phyloP scores from a whole-genome alignment of 2,888 invertebrate genomes.

The Lacanobia oleracea region DNA sequence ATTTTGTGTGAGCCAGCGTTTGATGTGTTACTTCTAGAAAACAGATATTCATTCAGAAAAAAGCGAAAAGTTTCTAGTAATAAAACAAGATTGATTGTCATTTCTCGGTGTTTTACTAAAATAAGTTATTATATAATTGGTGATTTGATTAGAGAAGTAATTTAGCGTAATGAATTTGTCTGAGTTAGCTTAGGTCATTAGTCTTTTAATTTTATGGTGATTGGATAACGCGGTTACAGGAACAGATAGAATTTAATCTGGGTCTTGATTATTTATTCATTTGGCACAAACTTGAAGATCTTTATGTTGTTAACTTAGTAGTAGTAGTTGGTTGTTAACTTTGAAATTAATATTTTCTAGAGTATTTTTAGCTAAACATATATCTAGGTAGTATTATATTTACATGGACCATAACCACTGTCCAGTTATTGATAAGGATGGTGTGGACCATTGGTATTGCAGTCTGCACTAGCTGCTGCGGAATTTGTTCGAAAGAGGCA shows the following conservation, averaged over 20 bases:
- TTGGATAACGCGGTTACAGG: slow-evolving; percentile 16
- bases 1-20: slow-evolving; percentile 11
- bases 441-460: too few relatives aligned
- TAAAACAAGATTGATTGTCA: slow-evolving; percentile 16
- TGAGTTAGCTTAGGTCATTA: slow-evolving; percentile 25
- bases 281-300: not conserved
- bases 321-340: not conserved
- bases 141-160: slow-evolving; percentile 38
- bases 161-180: slow-evolving; percentile 16
- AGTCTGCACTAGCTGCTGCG: too few relatives aligned
- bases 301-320: too few relatives aligned
- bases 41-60: slow-evolving; percentile 15
- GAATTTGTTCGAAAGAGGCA: too few relatives aligned
- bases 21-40: slow-evolving; percentile 39
- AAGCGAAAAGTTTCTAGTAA: slow-evolving; percentile 22
- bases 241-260: slow-evolving; percentile 24
- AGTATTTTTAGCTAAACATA: not conserved
- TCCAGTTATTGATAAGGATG: not conserved
- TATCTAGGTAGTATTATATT: not conserved
- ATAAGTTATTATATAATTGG: slow-evolving; percentile 36
- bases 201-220: slow-evolving; percentile 48
- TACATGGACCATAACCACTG: not conserved
- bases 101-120: not conserved
- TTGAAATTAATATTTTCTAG: not conserved
- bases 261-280: slow-evolving; percentile 27